Percentiles rank a stretch among this genome's conserved stretches.
Evolutionary conservation across 2,113 vertebrate species (phyloP).

Genomic region (Macrotus californicus): DNA sequence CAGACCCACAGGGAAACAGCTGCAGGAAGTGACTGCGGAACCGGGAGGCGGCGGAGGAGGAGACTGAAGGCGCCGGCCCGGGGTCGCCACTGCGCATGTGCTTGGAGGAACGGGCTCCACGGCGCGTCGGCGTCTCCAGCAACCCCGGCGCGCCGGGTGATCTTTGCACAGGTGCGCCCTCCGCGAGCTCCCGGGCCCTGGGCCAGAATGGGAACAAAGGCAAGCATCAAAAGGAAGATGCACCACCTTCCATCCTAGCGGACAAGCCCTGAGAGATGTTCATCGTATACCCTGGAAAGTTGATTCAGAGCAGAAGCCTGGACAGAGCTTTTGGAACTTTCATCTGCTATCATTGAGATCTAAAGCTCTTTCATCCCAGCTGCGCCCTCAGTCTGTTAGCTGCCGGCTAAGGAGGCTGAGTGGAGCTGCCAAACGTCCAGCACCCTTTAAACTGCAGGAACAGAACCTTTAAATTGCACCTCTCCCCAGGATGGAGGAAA

Average conservation of each 20-base stretch:
- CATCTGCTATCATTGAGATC: background rate
- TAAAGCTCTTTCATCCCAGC: background rate
- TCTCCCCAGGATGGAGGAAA: background rate
- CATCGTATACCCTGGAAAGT: background rate
- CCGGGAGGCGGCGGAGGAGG: conserved; percentile 62
- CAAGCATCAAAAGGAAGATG: fast-evolving
- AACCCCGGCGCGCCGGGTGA: fast-evolving
- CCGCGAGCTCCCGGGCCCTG: fast-evolving
- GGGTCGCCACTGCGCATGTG: conserved; percentile 62
- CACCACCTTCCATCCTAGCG: background rate
- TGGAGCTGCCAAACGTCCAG: background rate
- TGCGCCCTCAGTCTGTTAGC: background rate
- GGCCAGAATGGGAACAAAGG: background rate
- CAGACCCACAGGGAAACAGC: conserved; percentile 70
- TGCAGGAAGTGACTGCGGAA: conserved; percentile 80
- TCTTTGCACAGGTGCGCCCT: background rate
- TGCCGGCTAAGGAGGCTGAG: background rate
- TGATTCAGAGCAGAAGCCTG: background rate
- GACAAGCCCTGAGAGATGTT: no score
- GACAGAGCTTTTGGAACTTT: background rate
- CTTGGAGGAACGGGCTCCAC: background rate
- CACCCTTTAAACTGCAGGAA: background rate
- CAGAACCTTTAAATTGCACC: background rate
- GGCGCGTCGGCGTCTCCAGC: background rate
- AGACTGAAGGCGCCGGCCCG: conserved; percentile 45